Percentiles rank a stretch among this genome's conserved stretches.
Evolutionary conservation across 2,888 invertebrate genomes (phyloP).

Genomic region (Brenthis hecate): DNA sequence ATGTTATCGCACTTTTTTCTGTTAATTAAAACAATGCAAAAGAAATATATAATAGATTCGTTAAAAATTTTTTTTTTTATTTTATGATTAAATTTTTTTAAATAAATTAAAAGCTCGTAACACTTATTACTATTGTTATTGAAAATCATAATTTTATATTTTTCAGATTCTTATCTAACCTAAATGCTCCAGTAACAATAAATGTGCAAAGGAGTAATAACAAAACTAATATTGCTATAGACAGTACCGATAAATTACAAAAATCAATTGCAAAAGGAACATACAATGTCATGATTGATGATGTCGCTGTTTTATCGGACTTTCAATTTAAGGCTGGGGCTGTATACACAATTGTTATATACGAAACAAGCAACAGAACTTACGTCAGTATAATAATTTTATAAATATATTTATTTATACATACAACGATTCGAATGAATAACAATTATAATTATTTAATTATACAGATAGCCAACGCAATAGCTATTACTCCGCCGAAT

Average conservation of each 20-base stretch:
- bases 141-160: conserved; percentile 12
- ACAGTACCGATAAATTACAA: conserved; percentile 54
- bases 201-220: conserved; percentile 52
- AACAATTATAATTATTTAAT: background rate
- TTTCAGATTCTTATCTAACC: conserved; percentile 70
- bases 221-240: conserved; percentile 52
- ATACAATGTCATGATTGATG: conserved; percentile 65
- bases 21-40: no score
- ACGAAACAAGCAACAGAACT: conserved; percentile 57
- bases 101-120: no score
- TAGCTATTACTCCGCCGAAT: conserved; percentile 85
- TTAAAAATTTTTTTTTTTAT: no score
- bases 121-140: no score
- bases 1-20: background rate
- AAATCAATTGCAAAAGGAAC: conserved; percentile 56
- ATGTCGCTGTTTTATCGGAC: conserved; percentile 50
- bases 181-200: conserved; percentile 49
- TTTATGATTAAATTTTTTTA: no score
- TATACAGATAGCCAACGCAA: conserved; percentile 57
- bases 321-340: conserved; percentile 83
- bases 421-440: background rate
- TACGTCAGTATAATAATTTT: conserved; percentile 55
- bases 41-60: no score
- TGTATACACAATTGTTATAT: conserved; percentile 83
- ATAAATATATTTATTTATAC: background rate